Base-by-base conservation (phyloP, 1,140 invertebrate genomes). In the Saxidomus purpurata region DNA sequence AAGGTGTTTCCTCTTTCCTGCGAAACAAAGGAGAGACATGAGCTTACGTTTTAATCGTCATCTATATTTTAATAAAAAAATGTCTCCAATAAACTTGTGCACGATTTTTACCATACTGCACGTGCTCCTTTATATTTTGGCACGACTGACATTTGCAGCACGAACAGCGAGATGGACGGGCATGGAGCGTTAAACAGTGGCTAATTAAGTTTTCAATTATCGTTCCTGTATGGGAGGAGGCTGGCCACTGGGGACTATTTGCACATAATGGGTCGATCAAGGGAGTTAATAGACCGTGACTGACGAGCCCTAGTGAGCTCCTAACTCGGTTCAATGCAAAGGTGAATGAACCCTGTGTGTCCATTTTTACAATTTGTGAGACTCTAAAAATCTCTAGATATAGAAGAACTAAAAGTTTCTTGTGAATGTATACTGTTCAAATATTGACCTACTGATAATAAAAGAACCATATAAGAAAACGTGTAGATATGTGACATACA, bases 161-260 rank as follows among this genome's bases (percentile, higher is more conserved):
- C 22, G 71, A 43, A 43, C 43, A 43, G 8, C n/a, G 6, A 2
- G 69, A n/a, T 38, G 17, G 69, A 74, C 9, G 38, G 71, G 28
- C 36, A 47, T 36, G 38, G 38, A 4, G 40, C 71, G 40, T 76
- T 28, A 4, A 49, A 25, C 38, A 47, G 17, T 25, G 38, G 19
- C 40, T 76, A 76, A 76, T 76, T 76, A 43, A 55, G 76, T 52
- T 55, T 79, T 52, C 34, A 55, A 59, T 79, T 55, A 79, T 25
- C 13, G 67, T 19, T 38, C 67, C 28, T n/a, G 34, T 0, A 34
- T 38, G 67, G 67, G 11, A 28, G 34, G n/a, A 4, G 15, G 19
- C n/a, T 28, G 6, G 6, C 28, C 11, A 71, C 25, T 17, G 31
- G 34, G 67, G 67, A 28, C 22, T 71, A 71, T 71, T 71, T 38